Conservation (phyloP, 2,113 vertebrate genomes). For the Rhineura floridana region DNA sequence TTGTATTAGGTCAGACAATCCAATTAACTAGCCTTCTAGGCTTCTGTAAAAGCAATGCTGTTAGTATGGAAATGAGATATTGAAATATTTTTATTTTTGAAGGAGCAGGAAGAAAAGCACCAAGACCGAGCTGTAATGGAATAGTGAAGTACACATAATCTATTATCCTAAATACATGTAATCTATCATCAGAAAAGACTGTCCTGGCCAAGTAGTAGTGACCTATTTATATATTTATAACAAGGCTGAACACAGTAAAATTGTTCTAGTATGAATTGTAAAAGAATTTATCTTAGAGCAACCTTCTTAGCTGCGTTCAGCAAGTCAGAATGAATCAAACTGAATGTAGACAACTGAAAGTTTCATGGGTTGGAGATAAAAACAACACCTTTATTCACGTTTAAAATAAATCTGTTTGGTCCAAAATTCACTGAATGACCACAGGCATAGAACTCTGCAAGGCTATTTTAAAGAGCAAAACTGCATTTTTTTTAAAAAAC, state of each 20-base stretch:
- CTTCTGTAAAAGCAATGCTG: background rate
- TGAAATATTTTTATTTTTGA: background rate
- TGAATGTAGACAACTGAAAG: background rate
- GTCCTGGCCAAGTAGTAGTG: background rate
- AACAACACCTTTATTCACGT: background rate
- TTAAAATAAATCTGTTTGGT: slow-evolving; percentile 2
- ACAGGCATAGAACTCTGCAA: background rate
- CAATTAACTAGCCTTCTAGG: background rate
- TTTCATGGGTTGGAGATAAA: background rate
- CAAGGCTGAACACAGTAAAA: background rate
- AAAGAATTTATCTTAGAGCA: rapidly evolving
- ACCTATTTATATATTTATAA: rapidly evolving
- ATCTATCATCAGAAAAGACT: background rate
- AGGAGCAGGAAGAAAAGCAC: background rate
- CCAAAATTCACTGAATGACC: slow-evolving; percentile 13
- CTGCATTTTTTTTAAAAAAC: background rate
- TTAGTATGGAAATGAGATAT: rapidly evolving
- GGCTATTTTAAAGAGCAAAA: slow-evolving; percentile 1
- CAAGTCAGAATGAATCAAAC: slow-evolving; percentile 13
- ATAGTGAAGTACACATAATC: too few relatives aligned
- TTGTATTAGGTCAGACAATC: background rate
- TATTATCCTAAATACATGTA: too few relatives aligned
- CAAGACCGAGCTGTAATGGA: background rate
- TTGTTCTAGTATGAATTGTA: rapidly evolving
- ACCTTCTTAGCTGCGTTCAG: slow-evolving; percentile 27